Conservation (phyloP, 2,113 vertebrate species). For the Chitala chitala region DNA sequence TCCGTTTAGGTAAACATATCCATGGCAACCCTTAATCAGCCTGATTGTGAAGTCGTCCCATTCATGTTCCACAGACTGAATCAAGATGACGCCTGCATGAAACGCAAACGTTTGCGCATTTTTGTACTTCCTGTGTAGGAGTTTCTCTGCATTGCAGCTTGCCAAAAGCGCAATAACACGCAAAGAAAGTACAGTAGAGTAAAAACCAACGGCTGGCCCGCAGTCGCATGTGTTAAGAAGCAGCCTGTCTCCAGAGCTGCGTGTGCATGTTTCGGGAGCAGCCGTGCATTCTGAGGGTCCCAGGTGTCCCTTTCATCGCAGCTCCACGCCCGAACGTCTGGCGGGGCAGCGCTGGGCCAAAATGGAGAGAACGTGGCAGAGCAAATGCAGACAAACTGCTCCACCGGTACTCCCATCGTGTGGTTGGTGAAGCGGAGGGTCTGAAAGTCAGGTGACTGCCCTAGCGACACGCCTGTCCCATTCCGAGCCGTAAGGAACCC, state of each 20-base stretch:
- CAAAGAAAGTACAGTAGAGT: slow-evolving; percentile 26
- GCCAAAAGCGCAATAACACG: slow-evolving; percentile 27
- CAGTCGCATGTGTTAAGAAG: too few species aligned
- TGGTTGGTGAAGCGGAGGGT: slow-evolving; percentile 69
- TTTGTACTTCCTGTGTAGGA: slow-evolving; percentile 22
- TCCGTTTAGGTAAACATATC: slow-evolving; percentile 24
- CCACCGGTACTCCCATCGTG: slow-evolving; percentile 31
- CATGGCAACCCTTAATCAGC: slow-evolving; percentile 53
- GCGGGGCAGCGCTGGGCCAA: not conserved
- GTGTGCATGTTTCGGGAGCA: not conserved
- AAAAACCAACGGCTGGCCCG: slow-evolving; percentile 13
- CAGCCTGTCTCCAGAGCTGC: too few species aligned
- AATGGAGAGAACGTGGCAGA: not conserved
- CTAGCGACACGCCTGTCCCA: slow-evolving; percentile 39
- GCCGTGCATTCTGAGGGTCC: not conserved
- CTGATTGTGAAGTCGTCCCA: slow-evolving; percentile 22
- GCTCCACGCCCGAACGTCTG: not conserved
- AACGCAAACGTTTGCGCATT: slow-evolving; percentile 28
- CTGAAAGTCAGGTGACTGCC: slow-evolving; percentile 84
- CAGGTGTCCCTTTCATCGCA: not conserved
- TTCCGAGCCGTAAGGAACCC: slow-evolving; percentile 1
- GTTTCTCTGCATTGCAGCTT: slow-evolving; percentile 49
- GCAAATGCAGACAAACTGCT: slow-evolving; percentile 42
- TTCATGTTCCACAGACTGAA: slow-evolving; percentile 8
- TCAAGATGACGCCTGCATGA: slow-evolving; percentile 40